Conservation (phyloP, 2,888 invertebrate species). For the Physocephala rufipes region DNA sequence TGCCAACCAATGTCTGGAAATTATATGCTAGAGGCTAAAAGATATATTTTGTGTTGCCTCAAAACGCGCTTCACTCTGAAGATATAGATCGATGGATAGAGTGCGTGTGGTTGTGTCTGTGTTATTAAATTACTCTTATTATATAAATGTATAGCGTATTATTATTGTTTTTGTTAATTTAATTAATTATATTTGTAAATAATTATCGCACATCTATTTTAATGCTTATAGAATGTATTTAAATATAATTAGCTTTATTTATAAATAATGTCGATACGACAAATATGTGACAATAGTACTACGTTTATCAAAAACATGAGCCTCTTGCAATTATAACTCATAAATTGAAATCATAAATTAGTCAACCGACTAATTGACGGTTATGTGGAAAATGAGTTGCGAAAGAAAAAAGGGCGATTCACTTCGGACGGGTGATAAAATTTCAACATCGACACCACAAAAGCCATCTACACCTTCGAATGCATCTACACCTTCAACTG, state of each 20-base stretch:
- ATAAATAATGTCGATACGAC: constrained; percentile 21
- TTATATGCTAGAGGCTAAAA: constrained; percentile 5
- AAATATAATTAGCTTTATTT: constrained; percentile 29
- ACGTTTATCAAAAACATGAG: constrained; percentile 19
- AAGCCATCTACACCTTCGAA: constrained; percentile 45
- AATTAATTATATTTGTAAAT: constrained; percentile 34
- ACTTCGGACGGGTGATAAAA: constrained; percentile 46
- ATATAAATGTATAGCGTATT: background rate
- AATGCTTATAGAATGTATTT: constrained; percentile 30
- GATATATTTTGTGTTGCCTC: constrained; percentile 2
- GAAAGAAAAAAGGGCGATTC: constrained; percentile 43
- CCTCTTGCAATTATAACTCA: constrained; percentile 14
- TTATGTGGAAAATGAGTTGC: constrained; percentile 50
- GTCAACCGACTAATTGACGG: background rate
- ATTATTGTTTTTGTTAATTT: constrained; percentile 13
- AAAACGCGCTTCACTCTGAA: constrained; percentile 1
- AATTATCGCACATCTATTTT: constrained; percentile 27
- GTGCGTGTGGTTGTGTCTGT: background rate
- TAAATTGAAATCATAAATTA: background rate
- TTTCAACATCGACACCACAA: constrained; percentile 59
- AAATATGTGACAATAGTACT: constrained; percentile 16
- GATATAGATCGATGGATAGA: background rate
- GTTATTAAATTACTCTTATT: constrained; percentile 11
- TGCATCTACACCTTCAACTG: constrained; percentile 28
- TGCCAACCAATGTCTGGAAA: background rate